Conservation (phyloP, 1,140 invertebrate genomes). For the Drosophila kohkoa region DNA sequence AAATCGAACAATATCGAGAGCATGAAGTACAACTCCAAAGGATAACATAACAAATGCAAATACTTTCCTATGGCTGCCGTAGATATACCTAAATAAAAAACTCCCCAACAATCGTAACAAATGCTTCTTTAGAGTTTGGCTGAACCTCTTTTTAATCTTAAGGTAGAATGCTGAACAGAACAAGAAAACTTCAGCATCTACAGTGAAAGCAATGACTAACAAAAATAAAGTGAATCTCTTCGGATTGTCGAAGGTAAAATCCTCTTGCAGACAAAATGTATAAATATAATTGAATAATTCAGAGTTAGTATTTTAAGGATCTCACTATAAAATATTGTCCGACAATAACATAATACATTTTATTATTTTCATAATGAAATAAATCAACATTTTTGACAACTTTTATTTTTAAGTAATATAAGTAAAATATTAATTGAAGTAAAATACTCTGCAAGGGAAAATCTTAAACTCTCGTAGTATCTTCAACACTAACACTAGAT, state of each 20-base stretch:
- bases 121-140: conserved; percentile 73
- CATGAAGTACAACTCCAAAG: conserved; percentile 67
- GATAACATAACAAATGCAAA: conserved; percentile 50
- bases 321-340: not conserved
- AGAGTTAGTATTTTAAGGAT: not conserved
- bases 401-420: too few species aligned
- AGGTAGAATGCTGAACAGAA: conserved; percentile 27
- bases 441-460: conserved; percentile 19
- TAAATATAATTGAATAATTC: not conserved
- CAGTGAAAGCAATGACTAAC: conserved; percentile 38
- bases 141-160: conserved; percentile 61
- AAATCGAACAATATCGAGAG: conserved; percentile 48
- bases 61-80: conserved; percentile 47
- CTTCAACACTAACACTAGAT: not conserved
- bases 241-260: conserved; percentile 15
- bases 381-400: too few species aligned
- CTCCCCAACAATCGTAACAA: conserved; percentile 44
- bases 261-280: conserved; percentile 14
- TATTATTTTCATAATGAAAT: too few species aligned
- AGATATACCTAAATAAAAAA: conserved; percentile 27
- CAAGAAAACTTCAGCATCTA: conserved; percentile 7
- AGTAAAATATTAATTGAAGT: not conserved
- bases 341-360: not conserved
- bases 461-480: not conserved
- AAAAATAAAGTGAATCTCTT: conserved; percentile 3